Evolutionary conservation across 2,888 invertebrate genomes (phyloP), one percentile per base, ranked within the genome.

Genomic region (Ochlodes sylvanus): DNA sequence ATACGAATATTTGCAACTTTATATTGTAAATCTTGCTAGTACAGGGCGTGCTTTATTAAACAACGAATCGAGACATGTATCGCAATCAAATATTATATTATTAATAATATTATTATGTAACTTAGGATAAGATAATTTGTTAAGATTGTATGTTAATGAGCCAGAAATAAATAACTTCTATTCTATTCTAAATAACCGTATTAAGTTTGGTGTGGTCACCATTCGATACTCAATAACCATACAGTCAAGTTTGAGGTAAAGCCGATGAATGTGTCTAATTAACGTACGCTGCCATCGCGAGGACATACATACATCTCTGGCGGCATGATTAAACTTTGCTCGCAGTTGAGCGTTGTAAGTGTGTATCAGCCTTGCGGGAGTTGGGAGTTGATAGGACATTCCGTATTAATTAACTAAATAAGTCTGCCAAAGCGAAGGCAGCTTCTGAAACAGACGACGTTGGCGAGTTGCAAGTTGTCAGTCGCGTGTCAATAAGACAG

Each of bases 321-420:
- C 69, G 74, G 73, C 72, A 70, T 85, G 87, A 89, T 89, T 89
- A 87, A 89, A 92, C 89, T 90, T 92, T 86, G 84, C 74, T 81
- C 75, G 83, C 79, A 84, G 84, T 81, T 77, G 80, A 85, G 83
- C 78, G 84, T 83, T 79, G 84, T 81, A 81, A 88, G 85, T 84
- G 84, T 85, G 82, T 83, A 80, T 81, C 84, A 76, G 86, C 82
- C 88, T 88, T 86, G 87, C 78, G 89, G 87, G 90, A 90, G 84
- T 87, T 86, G 83, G 82, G 83, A 90, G 84, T 90, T 86, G 87
- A 88, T 88, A 90, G 91, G 92, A 87, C 92, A 92, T 92, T 90
- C 87, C 90, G 89, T 92, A 92, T 92, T 92, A 93, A 93, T 92
- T 92, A 92, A 91, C 90, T 92, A 92, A 92, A 92, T 92, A 92